These are phyloP conservation scores for Spinus olivaceus DNA, from an alignment of 2,797 vertebrate genomes.

Conservation along the genomic window DNA sequence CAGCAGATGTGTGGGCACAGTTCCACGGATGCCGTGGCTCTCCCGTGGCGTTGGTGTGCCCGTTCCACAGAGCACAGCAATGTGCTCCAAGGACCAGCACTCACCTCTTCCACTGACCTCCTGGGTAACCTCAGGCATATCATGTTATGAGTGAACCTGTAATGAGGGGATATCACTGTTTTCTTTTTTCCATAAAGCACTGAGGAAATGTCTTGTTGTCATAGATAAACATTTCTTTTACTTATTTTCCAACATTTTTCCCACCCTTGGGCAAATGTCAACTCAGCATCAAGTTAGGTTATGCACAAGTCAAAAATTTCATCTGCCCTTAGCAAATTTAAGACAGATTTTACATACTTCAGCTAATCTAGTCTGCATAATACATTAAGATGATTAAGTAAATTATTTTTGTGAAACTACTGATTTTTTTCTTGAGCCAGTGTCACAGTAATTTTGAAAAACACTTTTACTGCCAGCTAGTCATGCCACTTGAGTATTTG, in stretches of 20 bases:
- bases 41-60: background rate
- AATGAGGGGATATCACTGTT: background rate
- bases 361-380: background rate
- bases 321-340: background rate
- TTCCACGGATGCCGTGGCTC: background rate
- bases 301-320: background rate
- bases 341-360: background rate
- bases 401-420: background rate
- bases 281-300: background rate
- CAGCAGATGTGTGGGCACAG: background rate
- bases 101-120: background rate
- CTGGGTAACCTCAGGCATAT: background rate
- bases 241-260: background rate
- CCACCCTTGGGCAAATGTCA: background rate
- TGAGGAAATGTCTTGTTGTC: background rate
- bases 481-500: background rate
- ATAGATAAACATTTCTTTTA: background rate
- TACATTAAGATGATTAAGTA: background rate
- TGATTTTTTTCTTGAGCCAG: background rate
- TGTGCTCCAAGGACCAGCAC: background rate
- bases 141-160: background rate
- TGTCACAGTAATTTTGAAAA: background rate
- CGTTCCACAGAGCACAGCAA: accelerated
- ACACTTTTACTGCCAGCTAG: background rate
- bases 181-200: background rate